Evolutionary conservation across 23 tunicate species (phyloP).

Genomic region (Ciona savignyi): DNA sequence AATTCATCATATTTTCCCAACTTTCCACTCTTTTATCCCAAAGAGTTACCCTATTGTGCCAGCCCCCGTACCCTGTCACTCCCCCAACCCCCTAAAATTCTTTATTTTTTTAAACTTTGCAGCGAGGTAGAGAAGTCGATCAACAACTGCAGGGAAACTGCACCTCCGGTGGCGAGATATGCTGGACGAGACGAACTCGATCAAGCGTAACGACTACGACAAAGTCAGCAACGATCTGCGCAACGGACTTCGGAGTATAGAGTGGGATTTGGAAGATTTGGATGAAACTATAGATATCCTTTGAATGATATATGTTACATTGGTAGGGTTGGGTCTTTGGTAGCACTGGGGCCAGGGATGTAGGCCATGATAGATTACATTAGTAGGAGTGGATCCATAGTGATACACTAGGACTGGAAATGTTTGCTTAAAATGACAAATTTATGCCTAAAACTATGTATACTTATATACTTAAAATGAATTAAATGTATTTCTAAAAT

Average conservation of each 20-base stretch:
- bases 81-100: too few relatives aligned
- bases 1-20: too few relatives aligned
- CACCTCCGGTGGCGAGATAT: slow-evolving; percentile 20
- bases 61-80: too few relatives aligned
- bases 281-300: slow-evolving; percentile 78
- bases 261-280: slow-evolving; percentile 74
- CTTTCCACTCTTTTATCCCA: too few relatives aligned
- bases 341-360: too few relatives aligned
- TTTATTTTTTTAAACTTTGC: too few relatives aligned
- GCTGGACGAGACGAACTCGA: slow-evolving; percentile 3
- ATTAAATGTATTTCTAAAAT: too few relatives aligned
- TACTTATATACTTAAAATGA: background rate
- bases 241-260: slow-evolving; percentile 39
- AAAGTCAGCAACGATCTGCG: slow-evolving; percentile 46
- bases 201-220: slow-evolving; percentile 40
- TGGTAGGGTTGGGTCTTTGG: too few relatives aligned
- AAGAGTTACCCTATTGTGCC: too few relatives aligned
- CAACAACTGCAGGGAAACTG: slow-evolving; percentile 14
- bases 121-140: slow-evolving; percentile 56
- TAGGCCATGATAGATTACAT: too few relatives aligned
- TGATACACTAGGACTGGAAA: too few relatives aligned
- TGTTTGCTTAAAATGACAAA: background rate
- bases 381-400: too few relatives aligned
- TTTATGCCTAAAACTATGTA: background rate
- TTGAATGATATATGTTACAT: background rate